Percentiles rank a stretch among this genome's conserved stretches.
phyloP scores from a whole-genome alignment of 1,140 invertebrate species.

The Heterodera schachtii region DNA sequence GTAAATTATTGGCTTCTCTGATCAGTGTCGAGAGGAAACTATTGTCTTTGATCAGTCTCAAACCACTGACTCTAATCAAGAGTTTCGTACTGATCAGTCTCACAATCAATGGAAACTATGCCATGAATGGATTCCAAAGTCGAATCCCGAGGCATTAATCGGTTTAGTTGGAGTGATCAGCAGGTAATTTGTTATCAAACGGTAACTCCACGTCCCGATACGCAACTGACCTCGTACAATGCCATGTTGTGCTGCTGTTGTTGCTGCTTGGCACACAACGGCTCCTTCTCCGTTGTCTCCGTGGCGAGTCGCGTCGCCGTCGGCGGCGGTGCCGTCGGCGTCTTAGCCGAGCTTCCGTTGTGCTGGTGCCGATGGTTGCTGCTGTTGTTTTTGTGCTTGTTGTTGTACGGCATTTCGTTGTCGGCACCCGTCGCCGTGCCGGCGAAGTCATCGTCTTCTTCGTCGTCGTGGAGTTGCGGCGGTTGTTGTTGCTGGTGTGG shows the following conservation, averaged over 20 bases:
- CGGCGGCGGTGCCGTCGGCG: neutral
- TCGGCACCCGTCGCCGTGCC: neutral
- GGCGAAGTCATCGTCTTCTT: neutral
- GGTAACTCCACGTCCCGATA: too few species aligned
- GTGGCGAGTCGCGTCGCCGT: neutral
- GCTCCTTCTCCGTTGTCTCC: constrained; percentile 21
- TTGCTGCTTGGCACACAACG: constrained; percentile 27
- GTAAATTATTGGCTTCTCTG: too few species aligned
- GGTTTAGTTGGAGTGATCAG: too few species aligned
- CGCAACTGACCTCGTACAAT: constrained; percentile 29
- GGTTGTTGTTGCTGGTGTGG: neutral
- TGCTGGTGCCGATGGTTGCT: neutral
- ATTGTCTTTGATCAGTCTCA: too few species aligned
- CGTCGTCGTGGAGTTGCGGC: neutral
- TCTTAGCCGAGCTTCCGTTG: neutral
- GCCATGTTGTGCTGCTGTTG: constrained; percentile 32
- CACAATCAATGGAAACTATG: too few species aligned
- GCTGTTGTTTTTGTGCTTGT: neutral
- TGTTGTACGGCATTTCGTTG: too few species aligned
- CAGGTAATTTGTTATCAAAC: too few species aligned
- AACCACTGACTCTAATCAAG: too few species aligned
- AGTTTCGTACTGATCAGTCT: too few species aligned
- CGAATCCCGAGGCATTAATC: too few species aligned
- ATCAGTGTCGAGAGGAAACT: too few species aligned
- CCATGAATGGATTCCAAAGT: too few species aligned